Conservation (phyloP, 2,888 invertebrate species). For the Sympetrum striolatum region DNA sequence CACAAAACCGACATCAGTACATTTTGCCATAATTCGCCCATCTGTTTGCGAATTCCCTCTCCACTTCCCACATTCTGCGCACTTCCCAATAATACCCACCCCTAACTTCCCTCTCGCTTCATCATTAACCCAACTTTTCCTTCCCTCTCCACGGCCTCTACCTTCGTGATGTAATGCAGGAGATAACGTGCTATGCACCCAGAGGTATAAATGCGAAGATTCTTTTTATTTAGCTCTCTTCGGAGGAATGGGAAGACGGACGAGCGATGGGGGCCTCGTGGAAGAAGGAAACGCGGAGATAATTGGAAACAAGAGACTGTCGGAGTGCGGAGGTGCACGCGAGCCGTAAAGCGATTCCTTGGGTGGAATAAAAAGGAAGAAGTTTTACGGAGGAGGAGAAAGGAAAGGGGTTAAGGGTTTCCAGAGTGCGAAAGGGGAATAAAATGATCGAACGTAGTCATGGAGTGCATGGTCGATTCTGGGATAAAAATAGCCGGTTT, state of each 20-base stretch:
- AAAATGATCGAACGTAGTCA: too few relatives aligned
- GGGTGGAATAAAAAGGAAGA: background rate
- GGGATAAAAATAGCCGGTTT: too few relatives aligned
- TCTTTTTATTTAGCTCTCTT: background rate
- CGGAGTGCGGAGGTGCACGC: background rate
- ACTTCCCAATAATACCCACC: background rate
- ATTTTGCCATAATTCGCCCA: too few relatives aligned
- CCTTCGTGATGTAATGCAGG: background rate
- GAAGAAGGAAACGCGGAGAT: background rate
- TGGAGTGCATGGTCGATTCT: too few relatives aligned
- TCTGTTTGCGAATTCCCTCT: too few relatives aligned
- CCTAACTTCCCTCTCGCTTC: background rate
- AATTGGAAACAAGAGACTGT: background rate
- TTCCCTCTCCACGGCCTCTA: background rate
- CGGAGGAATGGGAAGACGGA: background rate
- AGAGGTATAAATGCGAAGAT: background rate
- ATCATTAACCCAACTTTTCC: background rate
- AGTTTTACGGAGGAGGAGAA: too few relatives aligned
- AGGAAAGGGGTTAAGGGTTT: too few relatives aligned
- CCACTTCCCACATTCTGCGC: too few relatives aligned
- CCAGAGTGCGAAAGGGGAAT: too few relatives aligned
- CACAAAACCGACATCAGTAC: too few relatives aligned
- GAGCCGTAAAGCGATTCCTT: background rate
- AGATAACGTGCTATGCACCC: background rate
- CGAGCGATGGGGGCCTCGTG: background rate